Evolutionary conservation across 2,797 vertebrate species (phyloP), one percentile per base, ranked within the genome.

Genomic region (Diplodus sargus): DNA sequence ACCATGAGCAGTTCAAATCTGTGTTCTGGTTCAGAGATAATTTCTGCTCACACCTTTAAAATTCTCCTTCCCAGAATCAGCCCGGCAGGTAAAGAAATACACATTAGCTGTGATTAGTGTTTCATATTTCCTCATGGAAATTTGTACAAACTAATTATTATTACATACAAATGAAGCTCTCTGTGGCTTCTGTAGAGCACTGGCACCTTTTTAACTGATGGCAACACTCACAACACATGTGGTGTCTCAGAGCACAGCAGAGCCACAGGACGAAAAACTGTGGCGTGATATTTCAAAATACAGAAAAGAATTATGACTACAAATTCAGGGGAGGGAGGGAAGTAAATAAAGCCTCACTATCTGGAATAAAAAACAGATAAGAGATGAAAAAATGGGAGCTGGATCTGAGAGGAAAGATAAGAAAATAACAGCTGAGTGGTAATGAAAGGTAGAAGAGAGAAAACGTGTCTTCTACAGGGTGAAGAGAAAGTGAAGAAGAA

Each of bases 401-500:
- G 15, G 65, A 78, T 61, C 28, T 72, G 57, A 3, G 7, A 28
- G 30, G 20, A n/a, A 11, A 67, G 25, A 42, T 30, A 56, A 65
- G 28, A 57, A 62, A 65, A 63, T 8, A 57, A 14, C 17, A 13
- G 51, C 68, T 4, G 3, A n/a, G 42, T 8, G 45, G 4, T 53
- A 43, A 58, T 78, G 56, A 52, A 62, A 53, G 63, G 20, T 1
- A 12, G 47, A 30, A 20, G 22, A 20, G 65, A 59, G 61, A 59
- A 57, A 28, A 30, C 16, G 80, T 73, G 20, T 83, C 43, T 56
- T 51, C 49, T 60, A 5, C n/a, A 23, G 63, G 71, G 81, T 22
- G 59, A 57, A 77, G 74, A 80, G 73, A 63, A 81, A 68, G 82
- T 66, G 83, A 79, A 30, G 45, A 42, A 69, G 78, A 59, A 53